These are phyloP conservation scores for Fulica atra DNA, from an alignment of 2,113 vertebrate species.

Conservation along the genomic window DNA sequence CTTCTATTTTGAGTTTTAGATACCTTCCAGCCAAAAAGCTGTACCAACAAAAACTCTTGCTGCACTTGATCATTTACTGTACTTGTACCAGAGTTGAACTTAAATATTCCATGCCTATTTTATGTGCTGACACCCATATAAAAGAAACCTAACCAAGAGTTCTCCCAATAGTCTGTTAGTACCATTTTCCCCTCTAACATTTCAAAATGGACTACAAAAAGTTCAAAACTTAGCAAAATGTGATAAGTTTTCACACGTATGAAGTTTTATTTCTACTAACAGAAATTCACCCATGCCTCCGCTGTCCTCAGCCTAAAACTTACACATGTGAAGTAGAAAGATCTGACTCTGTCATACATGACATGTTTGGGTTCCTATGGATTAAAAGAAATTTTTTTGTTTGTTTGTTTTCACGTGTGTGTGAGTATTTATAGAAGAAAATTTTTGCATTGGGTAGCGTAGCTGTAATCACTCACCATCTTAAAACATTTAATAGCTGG, in stretches of 20 bases:
- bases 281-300: background rate
- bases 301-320: background rate
- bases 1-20: slow-evolving; percentile 60
- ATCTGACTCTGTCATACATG: background rate
- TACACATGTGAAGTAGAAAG: background rate
- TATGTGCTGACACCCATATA: slow-evolving; percentile 14
- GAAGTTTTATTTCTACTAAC: background rate
- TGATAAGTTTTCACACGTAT: background rate
- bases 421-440: background rate
- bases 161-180: background rate
- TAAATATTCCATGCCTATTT: slow-evolving; percentile 36
- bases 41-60: slow-evolving; percentile 64
- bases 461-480: background rate
- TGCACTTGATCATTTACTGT: slow-evolving; percentile 57
- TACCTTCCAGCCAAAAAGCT: slow-evolving; percentile 69
- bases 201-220: background rate
- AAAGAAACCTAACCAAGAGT: slow-evolving; percentile 13
- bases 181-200: background rate
- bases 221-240: background rate
- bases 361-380: background rate
- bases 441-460: background rate
- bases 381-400: background rate
- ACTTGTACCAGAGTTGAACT: slow-evolving; percentile 43
- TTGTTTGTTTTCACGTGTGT: background rate
- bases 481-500: background rate